Percentiles rank a stretch among this genome's conserved stretches.
These are phyloP conservation scores for Anarhynchus alexandrinus DNA, from an alignment of 2,113 vertebrate genomes.

Conservation along the genomic window DNA sequence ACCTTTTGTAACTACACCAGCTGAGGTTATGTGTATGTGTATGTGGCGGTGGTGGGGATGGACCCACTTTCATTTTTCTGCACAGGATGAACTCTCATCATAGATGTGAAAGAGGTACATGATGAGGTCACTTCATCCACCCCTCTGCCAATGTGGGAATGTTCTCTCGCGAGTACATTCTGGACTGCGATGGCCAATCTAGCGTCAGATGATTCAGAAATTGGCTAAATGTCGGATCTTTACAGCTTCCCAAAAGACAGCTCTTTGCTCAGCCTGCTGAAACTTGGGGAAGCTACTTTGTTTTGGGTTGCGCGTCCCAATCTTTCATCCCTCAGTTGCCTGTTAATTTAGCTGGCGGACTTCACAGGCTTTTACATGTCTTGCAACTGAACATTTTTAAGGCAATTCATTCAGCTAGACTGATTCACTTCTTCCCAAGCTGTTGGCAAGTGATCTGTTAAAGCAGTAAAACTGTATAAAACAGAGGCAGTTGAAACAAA, in stretches of 20 bases:
- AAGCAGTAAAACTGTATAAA: neutral
- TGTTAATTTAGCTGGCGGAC: neutral
- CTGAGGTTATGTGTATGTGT: neutral
- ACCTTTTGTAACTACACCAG: rapidly evolving
- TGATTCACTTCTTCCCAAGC: neutral
- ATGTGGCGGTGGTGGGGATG: neutral
- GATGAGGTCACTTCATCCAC: neutral
- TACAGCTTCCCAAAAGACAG: neutral
- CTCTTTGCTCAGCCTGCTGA: neutral
- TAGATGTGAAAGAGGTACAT: neutral
- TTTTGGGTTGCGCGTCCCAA: neutral
- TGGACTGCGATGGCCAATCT: neutral
- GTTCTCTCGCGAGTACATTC: neutral
- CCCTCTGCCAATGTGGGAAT: neutral
- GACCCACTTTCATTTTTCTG: neutral
- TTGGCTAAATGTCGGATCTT: neutral
- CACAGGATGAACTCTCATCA: neutral
- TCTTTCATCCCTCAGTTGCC: neutral
- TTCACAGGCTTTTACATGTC: neutral
- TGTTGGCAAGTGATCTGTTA: neutral
- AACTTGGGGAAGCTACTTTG: neutral
- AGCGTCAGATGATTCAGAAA: conserved; percentile 3
- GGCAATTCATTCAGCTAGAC: neutral
- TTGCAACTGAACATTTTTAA: neutral
- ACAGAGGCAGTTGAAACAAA: neutral